phyloP scores from a whole-genome alignment of 2,888 invertebrate species.

The Encarsia formosa region DNA sequence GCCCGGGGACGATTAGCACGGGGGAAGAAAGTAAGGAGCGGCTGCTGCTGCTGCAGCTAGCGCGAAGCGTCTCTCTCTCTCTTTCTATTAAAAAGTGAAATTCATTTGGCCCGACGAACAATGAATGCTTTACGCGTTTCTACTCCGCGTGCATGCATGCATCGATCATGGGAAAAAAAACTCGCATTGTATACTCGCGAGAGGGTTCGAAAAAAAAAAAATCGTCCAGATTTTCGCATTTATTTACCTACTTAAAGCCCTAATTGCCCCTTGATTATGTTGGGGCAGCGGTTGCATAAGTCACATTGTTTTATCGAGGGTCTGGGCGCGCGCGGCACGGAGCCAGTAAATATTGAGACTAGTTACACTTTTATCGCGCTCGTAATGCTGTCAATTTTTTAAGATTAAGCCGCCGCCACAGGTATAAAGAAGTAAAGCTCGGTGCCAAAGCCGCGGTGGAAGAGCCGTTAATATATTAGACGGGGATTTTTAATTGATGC shows the following conservation, averaged over 20 bases:
- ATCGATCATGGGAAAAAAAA: conserved; percentile 6
- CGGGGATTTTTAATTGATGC: too few species aligned
- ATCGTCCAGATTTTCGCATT: too few species aligned
- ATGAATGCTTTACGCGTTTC: conserved; percentile 20
- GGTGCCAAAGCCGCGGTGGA: too few species aligned
- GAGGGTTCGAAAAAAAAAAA: too few species aligned
- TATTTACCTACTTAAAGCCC: too few species aligned
- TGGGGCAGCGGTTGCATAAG: conserved; percentile 19
- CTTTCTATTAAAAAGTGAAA: conserved; percentile 32
- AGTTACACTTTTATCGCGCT: conserved; percentile 12
- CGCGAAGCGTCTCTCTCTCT: conserved; percentile 25
- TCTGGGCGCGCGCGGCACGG: too few species aligned
- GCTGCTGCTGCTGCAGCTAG: too few species aligned
- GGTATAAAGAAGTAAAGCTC: too few species aligned
- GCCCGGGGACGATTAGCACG: conserved; percentile 19
- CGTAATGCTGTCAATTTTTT: conserved; percentile 10
- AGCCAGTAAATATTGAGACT: too few species aligned
- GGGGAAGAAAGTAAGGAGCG: conserved; percentile 24
- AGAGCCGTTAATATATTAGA: too few species aligned
- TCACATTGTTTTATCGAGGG: conserved; percentile 14
- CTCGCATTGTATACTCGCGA: too few species aligned
- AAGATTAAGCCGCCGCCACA: conserved; percentile 8
- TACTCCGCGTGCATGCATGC: background rate
- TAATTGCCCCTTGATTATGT: conserved; percentile 13
- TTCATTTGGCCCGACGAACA: conserved; percentile 19